A percentile compares a stretch with the other conserved stretches of the same genome.
These are phyloP conservation scores for Caloenas nicobarica DNA, from an alignment of 2,113 vertebrate genomes.

Conservation along the genomic window DNA sequence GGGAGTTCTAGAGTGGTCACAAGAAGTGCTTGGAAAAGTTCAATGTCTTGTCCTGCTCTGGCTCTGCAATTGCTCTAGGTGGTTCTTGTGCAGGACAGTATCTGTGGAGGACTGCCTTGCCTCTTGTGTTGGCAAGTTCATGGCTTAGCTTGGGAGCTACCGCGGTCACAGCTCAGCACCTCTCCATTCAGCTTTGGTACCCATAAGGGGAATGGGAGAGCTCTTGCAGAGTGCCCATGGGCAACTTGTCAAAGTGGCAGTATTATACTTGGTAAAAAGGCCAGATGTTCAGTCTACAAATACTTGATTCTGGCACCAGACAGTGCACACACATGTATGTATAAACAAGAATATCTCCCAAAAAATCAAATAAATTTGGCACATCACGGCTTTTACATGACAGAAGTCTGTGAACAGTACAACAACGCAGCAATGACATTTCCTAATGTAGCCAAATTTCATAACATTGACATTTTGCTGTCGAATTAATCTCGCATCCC, in stretches of 20 bases:
- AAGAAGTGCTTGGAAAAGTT: not conserved
- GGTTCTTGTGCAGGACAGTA: not conserved
- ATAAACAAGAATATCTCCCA: not conserved
- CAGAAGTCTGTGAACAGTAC: not conserved
- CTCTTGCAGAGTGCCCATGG: not conserved
- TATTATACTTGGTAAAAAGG: not conserved
- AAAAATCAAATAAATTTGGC: not conserved
- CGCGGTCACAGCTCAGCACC: not conserved
- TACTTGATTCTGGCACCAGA: not conserved
- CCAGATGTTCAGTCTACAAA: not conserved
- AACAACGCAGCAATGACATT: not conserved
- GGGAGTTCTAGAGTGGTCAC: not conserved
- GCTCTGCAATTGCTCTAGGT: not conserved
- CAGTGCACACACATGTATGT: fast-evolving
- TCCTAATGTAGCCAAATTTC: not conserved
- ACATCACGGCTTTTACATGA: not conserved
- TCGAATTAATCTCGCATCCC: not conserved
- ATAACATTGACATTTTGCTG: not conserved
- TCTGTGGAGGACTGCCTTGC: not conserved
- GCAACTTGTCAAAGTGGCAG: not conserved
- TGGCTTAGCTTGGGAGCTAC: not conserved
- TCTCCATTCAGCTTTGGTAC: not conserved
- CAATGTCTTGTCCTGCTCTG: not conserved
- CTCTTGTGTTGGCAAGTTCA: not conserved
- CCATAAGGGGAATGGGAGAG: not conserved